Evolutionary conservation across 1,140 invertebrate genomes (phyloP), one percentile per base, ranked within the genome.

Genomic region (Popillia japonica): DNA sequence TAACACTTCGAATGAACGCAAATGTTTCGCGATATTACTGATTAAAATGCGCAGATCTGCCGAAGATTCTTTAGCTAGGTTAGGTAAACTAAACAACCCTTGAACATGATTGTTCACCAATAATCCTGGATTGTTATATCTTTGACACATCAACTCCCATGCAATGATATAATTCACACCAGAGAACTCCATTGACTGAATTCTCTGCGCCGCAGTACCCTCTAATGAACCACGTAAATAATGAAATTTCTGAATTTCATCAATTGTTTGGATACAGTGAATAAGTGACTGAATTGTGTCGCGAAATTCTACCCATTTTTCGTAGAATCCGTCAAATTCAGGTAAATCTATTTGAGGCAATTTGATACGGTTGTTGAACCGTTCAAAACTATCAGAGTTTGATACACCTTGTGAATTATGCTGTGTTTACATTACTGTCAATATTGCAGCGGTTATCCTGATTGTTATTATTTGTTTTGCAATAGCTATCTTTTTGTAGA

Each of bases 241-340:
- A 74, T 40, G 27, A 74, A 74, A 74, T 2, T 74, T 74, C 40
- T 27, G 34, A 20, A 74, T 40, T 11, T 74, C 3, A 8, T 7
- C 40, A 14, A 74, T 27, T 9, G 72, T 20, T 14, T 27, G 7
- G 40, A 40, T 74, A 27, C 40, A 17, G 6, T 74, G 72, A 34
- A 74, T 34, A 17, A 74, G 34, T 34, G 72, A 74, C 23, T 73
- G 11, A 41, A 74, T 40, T 74, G n/a, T 40, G n/a, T 74, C 72
- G 40, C 27, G 27, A 74, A 74, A 74, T 42, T 74, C 72, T 9
- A 9, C 7, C 72, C 34, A 74, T 34, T 27, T 74, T 40, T 74
- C 27, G 27, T 74, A 74, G 17, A 14, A 40, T 40, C 72, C 72
- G 10, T 27, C 40, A 40, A 74, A 74, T 11, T 40, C 40, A 10